Conservation (phyloP, 2,113 vertebrate genomes). For the Pluvialis apricaria region DNA sequence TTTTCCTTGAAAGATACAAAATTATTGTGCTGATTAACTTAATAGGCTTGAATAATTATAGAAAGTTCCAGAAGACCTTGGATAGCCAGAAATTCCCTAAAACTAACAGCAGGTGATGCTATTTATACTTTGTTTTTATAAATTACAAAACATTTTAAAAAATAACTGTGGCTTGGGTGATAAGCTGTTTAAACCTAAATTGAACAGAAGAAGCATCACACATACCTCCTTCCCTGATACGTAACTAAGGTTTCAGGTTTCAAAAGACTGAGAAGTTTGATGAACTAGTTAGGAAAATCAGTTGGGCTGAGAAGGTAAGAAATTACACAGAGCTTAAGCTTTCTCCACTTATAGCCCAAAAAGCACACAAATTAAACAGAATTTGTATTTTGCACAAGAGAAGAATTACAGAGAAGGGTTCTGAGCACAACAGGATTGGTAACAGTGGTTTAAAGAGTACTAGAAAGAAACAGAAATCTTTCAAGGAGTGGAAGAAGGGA, state of each 20-base stretch:
- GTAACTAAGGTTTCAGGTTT: neutral
- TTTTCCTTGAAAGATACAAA: neutral
- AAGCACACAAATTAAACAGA: neutral
- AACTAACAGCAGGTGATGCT: conserved; percentile 15
- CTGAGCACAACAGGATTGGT: neutral
- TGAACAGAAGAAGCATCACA: neutral
- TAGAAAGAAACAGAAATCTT: neutral
- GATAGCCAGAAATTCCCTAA: neutral
- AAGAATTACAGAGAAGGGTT: neutral
- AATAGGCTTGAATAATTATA: neutral
- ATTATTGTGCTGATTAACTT: neutral
- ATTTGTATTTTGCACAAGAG: neutral
- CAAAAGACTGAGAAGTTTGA: neutral
- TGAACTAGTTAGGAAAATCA: neutral
- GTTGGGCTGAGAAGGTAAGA: neutral
- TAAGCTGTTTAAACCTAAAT: neutral
- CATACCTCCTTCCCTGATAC: neutral
- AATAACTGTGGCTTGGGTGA: neutral
- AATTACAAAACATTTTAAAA: neutral
- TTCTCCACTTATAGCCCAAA: neutral
- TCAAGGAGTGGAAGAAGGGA: neutral
- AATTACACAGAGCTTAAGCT: neutral
- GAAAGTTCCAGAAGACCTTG: neutral
- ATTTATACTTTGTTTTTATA: neutral
- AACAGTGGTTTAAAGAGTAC: neutral